Conservation (phyloP, 2,888 invertebrate genomes). For the Argyra leucocephala region DNA sequence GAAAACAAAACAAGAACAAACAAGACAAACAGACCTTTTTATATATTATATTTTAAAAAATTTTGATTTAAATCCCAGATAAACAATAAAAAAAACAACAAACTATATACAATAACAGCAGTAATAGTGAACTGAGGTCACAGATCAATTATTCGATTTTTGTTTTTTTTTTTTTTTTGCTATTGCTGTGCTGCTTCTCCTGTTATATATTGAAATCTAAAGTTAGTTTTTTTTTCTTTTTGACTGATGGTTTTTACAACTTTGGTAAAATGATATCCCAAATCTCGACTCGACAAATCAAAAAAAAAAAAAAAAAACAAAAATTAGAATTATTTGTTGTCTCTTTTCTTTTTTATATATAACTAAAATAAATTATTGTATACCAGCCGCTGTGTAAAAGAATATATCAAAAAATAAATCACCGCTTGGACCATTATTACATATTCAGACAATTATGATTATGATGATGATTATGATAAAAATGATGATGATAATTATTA, state of each 20-base stretch:
- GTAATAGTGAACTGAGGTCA: conserved; percentile 1
- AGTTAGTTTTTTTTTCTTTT: not conserved
- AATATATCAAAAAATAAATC: not conserved
- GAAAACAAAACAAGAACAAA: no score
- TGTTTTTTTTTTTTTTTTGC: not conserved
- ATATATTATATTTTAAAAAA: no score
- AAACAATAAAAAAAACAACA: no score
- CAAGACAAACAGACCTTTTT: no score
- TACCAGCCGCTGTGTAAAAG: not conserved
- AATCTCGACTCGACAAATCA: no score
- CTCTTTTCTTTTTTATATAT: not conserved
- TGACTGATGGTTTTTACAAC: not conserved
- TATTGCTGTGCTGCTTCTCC: no score
- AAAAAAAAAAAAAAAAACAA: not conserved
- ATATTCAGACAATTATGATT: not conserved
- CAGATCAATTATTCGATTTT: conserved; percentile 6
- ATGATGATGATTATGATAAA: not conserved
- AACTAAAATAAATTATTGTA: not conserved
- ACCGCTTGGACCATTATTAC: not conserved
- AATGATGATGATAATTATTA: not conserved
- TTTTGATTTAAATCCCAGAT: no score
- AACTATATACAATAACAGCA: not conserved
- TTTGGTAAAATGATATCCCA: not conserved
- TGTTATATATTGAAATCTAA: not conserved
- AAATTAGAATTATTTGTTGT: not conserved